phyloP scores from a whole-genome alignment of 2,113 vertebrate genomes.

The Scomber colias region DNA sequence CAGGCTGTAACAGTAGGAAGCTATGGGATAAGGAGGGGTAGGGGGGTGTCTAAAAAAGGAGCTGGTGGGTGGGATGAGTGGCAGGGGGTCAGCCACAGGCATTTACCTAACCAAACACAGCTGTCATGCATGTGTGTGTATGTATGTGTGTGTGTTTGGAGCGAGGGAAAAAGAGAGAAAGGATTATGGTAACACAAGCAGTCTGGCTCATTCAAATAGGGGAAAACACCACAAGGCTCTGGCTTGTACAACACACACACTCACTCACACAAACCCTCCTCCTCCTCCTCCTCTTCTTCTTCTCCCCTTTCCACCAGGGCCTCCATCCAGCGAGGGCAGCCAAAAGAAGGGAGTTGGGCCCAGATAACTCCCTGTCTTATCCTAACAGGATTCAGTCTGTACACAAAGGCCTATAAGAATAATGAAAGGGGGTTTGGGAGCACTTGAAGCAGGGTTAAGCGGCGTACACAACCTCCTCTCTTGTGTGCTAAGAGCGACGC shows the following conservation, averaged over 20 bases:
- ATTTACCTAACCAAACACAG: conserved; percentile 86
- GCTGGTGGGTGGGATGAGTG: conserved; percentile 50
- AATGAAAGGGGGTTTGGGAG: conserved; percentile 80
- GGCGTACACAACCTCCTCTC: conserved; percentile 75
- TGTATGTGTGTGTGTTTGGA: conserved; percentile 40
- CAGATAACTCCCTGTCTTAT: conserved; percentile 80
- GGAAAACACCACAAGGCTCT: conserved; percentile 72
- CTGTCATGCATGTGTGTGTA: conserved; percentile 62
- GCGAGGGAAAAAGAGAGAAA: conserved; percentile 64
- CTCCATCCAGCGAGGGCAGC: conserved; percentile 73
- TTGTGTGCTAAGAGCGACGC: conserved; percentile 66
- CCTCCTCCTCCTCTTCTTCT: conserved; percentile 34
- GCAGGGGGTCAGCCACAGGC: conserved; percentile 64
- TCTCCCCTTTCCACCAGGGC: conserved; percentile 65
- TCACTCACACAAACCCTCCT: conserved; percentile 36
- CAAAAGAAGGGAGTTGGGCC: conserved; percentile 74
- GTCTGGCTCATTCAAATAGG: conserved; percentile 75
- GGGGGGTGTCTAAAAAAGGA: conserved; percentile 61
- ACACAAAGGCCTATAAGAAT: conserved; percentile 80
- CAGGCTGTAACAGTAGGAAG: conserved; percentile 60
- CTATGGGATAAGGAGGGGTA: neutral
- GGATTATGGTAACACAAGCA: conserved; percentile 81
- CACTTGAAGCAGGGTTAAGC: conserved; percentile 79
- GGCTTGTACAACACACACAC: conserved; percentile 65
- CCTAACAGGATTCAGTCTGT: conserved; percentile 83